Conservation (phyloP, 2,797 vertebrate genomes). For the Otolemur crassicaudatus region DNA sequence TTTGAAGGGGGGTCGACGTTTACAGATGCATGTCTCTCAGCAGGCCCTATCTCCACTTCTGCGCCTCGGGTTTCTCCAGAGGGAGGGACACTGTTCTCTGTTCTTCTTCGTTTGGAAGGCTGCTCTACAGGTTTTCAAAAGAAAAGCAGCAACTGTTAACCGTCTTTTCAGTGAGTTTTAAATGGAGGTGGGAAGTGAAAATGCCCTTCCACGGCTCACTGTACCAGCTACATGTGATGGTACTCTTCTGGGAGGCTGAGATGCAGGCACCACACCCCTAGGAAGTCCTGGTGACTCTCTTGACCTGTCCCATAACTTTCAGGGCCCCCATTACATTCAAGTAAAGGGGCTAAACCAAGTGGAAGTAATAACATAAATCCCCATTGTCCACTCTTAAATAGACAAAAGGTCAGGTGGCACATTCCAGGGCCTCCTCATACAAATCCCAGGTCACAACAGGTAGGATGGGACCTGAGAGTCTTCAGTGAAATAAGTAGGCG, state of each 20-base stretch:
- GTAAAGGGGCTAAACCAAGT: too few species aligned
- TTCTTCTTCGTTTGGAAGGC: conserved; percentile 91
- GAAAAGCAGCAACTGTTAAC: background rate
- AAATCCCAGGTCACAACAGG: background rate
- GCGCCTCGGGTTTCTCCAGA: conserved; percentile 85
- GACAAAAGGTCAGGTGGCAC: background rate
- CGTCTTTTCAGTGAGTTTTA: fast-evolving
- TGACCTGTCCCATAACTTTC: background rate
- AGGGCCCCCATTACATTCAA: background rate
- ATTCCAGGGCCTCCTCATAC: background rate
- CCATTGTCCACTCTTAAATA: background rate
- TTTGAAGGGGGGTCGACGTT: conserved; percentile 69
- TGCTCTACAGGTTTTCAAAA: conserved; percentile 80
- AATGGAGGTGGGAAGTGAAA: fast-evolving
- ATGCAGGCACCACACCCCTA: fast-evolving
- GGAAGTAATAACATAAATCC: background rate
- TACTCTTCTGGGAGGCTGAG: background rate
- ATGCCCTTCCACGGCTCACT: background rate
- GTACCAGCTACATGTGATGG: fast-evolving
- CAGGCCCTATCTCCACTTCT: conserved; percentile 89
- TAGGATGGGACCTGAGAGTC: background rate
- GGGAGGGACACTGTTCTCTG: conserved; percentile 82
- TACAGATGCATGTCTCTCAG: conserved; percentile 83
- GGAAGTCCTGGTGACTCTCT: background rate
- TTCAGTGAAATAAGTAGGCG: background rate